Conservation (phyloP, 2,113 vertebrate genomes). For the Oreochromis tanganicae region DNA sequence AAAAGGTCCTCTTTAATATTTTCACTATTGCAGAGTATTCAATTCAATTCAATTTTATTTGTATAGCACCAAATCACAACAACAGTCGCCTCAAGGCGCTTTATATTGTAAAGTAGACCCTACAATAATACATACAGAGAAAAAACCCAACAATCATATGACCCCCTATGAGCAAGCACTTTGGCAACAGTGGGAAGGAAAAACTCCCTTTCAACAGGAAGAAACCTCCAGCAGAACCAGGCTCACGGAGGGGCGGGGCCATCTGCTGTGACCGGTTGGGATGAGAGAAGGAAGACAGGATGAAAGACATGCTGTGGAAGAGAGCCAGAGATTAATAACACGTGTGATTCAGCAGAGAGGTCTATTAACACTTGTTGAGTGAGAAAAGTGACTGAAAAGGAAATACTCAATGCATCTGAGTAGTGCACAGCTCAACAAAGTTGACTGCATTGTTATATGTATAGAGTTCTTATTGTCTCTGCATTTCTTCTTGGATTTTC, state of each 20-base stretch:
- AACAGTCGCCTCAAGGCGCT: not conserved
- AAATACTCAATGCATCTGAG: not conserved
- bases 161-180: not conserved
- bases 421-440: not conserved
- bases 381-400: not conserved
- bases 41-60: not conserved
- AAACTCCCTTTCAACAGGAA: not conserved
- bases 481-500: conserved; percentile 17
- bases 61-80: not conserved
- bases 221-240: not conserved
- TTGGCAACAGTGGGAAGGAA: not conserved
- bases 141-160: fast-evolving
- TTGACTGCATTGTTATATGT: not conserved
- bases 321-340: not conserved
- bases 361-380: not conserved
- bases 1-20: not conserved
- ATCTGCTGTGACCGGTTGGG: not conserved
- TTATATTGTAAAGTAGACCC: not conserved
- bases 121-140: not conserved
- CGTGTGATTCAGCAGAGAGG: not conserved
- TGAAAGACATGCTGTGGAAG: fast-evolving
- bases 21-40: not conserved
- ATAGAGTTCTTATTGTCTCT: not conserved
- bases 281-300: not conserved
- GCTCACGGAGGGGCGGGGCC: not conserved